phyloP scores from a whole-genome alignment of 2,888 invertebrate species.

The Eustalomyia histrio region DNA sequence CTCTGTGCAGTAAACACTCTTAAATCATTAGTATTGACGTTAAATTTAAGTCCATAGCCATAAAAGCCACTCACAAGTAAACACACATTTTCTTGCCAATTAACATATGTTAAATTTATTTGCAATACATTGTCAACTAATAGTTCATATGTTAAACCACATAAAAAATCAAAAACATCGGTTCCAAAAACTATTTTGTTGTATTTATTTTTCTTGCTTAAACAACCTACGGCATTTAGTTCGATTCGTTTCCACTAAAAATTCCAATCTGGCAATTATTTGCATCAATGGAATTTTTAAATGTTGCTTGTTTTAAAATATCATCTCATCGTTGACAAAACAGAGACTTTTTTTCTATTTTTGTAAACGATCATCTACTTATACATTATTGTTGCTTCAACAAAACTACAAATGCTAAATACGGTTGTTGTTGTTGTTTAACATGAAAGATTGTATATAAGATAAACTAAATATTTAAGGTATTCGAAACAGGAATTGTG shows the following conservation, averaged over 20 bases:
- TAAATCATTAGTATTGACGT: no score
- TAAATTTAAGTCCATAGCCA: background rate
- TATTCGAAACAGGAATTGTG: slow-evolving; percentile 48
- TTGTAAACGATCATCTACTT: slow-evolving; percentile 35
- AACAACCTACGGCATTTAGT: slow-evolving; percentile 7
- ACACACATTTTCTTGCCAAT: slow-evolving; percentile 24
- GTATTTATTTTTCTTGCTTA: background rate
- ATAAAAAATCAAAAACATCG: slow-evolving; percentile 6
- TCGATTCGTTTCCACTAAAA: slow-evolving; percentile 27
- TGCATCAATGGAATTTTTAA: slow-evolving; percentile 53
- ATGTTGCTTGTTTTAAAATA: slow-evolving; percentile 24
- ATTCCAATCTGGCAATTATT: slow-evolving; percentile 58
- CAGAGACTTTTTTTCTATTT: slow-evolving; percentile 38
- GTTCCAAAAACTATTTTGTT: slow-evolving; percentile 30
- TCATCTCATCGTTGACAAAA: slow-evolving; percentile 9
- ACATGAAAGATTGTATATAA: slow-evolving; percentile 31
- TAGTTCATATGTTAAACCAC: slow-evolving; percentile 49
- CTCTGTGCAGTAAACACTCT: no score
- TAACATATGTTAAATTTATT: slow-evolving; percentile 50
- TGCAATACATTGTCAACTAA: slow-evolving; percentile 46
- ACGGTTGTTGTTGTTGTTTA: slow-evolving; percentile 36
- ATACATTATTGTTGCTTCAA: slow-evolving; percentile 54
- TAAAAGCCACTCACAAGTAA: background rate
- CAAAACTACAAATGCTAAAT: slow-evolving; percentile 44
- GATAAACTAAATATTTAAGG: slow-evolving; percentile 59